Conservation (phyloP, 2,888 invertebrate species). For the Pseudoips prasinana region DNA sequence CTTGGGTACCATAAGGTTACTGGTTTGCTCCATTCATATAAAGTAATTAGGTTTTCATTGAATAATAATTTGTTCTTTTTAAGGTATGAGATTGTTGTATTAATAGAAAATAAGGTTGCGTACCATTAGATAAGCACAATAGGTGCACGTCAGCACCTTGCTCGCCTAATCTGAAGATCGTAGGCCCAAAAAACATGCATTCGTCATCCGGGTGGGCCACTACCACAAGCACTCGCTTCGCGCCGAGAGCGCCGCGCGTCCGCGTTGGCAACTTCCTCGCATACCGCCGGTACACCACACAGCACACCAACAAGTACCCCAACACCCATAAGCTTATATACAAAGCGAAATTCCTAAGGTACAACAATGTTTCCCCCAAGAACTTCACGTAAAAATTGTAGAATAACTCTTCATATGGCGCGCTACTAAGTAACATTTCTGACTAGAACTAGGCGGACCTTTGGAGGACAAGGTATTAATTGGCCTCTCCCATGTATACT, state of each 20-base stretch:
- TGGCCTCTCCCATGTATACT: constrained; percentile 14
- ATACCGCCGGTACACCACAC: constrained; percentile 77
- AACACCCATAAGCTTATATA: constrained; percentile 80
- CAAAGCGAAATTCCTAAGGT: constrained; percentile 65
- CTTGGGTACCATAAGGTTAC: no score
- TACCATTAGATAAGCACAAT: constrained; percentile 93
- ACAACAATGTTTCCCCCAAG: constrained; percentile 58
- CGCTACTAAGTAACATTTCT: constrained; percentile 64
- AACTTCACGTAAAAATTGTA: constrained; percentile 63
- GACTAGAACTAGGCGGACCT: constrained; percentile 43
- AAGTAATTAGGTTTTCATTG: no score
- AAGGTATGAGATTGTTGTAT: no score
- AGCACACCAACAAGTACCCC: constrained; percentile 71
- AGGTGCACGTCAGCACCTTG: constrained; percentile 87
- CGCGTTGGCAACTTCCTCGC: constrained; percentile 74
- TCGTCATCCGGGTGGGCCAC: constrained; percentile 99
- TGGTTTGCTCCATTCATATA: no score
- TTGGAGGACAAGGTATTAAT: constrained; percentile 13
- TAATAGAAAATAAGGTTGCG: constrained; percentile 13
- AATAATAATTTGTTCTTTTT: no score
- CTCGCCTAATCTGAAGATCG: constrained; percentile 86
- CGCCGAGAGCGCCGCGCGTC: constrained; percentile 72
- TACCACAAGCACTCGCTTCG: constrained; percentile 88
- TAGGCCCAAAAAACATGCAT: constrained; percentile 99
- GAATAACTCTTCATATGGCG: constrained; percentile 50